These are phyloP conservation scores for Panthera tigris DNA, from an alignment of 2,113 vertebrate species.

Conservation along the genomic window DNA sequence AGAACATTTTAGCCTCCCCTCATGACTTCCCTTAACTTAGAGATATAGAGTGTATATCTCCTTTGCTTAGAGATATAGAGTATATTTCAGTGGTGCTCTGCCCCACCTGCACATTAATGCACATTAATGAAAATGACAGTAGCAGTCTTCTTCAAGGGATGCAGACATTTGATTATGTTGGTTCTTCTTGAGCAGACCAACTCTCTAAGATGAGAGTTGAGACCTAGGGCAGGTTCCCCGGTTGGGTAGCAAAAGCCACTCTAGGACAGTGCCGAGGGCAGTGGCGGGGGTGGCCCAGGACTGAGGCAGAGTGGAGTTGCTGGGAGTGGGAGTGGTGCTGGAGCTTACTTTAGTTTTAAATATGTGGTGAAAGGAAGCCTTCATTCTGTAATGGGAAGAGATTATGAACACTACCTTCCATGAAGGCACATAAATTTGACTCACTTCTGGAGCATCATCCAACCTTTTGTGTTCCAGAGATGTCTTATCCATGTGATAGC, in stretches of 20 bases:
- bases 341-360: neutral
- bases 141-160: neutral
- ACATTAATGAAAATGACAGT: neutral
- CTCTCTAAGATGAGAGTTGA: neutral
- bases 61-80: neutral
- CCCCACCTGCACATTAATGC: neutral
- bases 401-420: neutral
- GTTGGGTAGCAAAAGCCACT: neutral
- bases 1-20: neutral
- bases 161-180: neutral
- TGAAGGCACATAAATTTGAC: neutral
- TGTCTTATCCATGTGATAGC: no score
- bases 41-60: constrained; percentile 9
- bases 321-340: neutral
- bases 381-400: neutral
- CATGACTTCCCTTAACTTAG: constrained; percentile 11
- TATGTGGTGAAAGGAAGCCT: no score
- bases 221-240: neutral
- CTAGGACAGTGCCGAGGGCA: constrained; percentile 23
- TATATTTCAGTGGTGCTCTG: constrained; percentile 5
- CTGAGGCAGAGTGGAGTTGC: neutral
- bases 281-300: neutral
- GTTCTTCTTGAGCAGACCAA: neutral
- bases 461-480: no score
- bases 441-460: neutral